Base-by-base conservation (phyloP, 2,797 vertebrate species). In the Poeciliopsis presidionis region DNA sequence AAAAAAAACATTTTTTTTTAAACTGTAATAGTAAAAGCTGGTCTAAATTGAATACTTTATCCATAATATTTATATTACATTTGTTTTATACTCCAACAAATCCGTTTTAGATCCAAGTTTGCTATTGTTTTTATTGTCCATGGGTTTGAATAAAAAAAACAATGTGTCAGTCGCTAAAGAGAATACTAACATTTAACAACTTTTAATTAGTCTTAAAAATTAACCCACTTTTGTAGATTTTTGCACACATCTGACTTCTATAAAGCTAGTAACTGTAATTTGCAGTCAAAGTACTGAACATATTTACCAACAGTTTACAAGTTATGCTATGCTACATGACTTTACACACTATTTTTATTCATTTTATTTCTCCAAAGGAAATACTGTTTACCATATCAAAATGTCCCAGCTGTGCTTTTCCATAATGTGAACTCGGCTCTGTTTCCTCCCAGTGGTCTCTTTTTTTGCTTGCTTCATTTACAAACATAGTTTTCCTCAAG, bases 401-500 rank as follows among this genome's bases (percentile, higher is more conserved):
- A 18, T 16, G 67, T 70, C 67, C 39, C 12, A 45, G 12, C 41
- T 70, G 67, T 69, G 65, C 22, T 69, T 69, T 45, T 51, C 9
- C 36, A 39, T 61, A 49, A 70, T 14, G 18, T 43, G 39, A 51
- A 59, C 14, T 25, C 57, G 16, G n/a, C 36, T 67, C 20, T 69
- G 7, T 28, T 3, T 43, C 39, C 25, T 22, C 63, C 36, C 63
- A 39, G 18, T 8, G 22, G 6, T 47, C 14, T 1, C 57, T 46
- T 39, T 49, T 53, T 20, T 47, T 39, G 7, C 22, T 74, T 70
- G 2, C 13, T 84, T 79, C 0, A 51, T 72, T 77, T 39, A 5
- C 11, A 59, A 20, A 73, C 9, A 1, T 18, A 39, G 5, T 67
- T 81, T 33, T 70, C 76, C 53, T 83, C 83, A 76, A 79, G 78